phyloP scores from a whole-genome alignment of 2,797 vertebrate species.

The Danio choprae region DNA sequence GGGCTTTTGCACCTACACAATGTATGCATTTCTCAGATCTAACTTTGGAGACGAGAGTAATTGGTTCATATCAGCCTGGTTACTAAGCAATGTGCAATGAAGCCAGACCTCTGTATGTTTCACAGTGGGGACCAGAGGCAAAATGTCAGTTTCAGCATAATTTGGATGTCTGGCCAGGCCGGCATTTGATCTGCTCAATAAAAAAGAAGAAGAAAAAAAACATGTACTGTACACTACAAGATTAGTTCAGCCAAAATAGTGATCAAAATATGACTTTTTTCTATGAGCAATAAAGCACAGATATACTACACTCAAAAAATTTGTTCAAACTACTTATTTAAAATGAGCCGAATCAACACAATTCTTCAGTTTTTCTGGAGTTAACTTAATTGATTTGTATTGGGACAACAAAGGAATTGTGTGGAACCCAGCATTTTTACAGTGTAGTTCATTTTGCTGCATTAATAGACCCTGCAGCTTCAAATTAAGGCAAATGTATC shows the following conservation, averaged over 20 bases:
- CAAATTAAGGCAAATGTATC: background rate
- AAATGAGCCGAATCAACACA: no score
- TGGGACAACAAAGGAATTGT: no score
- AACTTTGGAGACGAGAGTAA: constrained; percentile 28
- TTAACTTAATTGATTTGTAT: no score
- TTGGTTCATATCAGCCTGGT: constrained; percentile 32
- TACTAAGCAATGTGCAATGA: constrained; percentile 23
- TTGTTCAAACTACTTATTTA: no score
- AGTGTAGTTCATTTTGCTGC: no score
- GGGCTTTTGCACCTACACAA: constrained; percentile 31
- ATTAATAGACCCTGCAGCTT: background rate
- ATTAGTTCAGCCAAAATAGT: background rate
- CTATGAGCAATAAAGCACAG: background rate
- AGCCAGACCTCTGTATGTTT: constrained; percentile 14
- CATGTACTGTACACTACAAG: background rate
- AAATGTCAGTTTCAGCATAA: constrained; percentile 37
- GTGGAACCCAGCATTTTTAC: no score
- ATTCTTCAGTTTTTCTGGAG: no score
- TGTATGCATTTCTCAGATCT: constrained; percentile 35
- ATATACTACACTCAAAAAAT: background rate
- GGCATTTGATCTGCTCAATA: background rate
- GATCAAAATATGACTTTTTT: background rate
- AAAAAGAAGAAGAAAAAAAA: background rate
- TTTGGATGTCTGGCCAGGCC: constrained; percentile 14
- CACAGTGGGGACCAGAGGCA: constrained; percentile 7